phyloP scores from a whole-genome alignment of 2,113 vertebrate species.

The Barbus barbus region DNA sequence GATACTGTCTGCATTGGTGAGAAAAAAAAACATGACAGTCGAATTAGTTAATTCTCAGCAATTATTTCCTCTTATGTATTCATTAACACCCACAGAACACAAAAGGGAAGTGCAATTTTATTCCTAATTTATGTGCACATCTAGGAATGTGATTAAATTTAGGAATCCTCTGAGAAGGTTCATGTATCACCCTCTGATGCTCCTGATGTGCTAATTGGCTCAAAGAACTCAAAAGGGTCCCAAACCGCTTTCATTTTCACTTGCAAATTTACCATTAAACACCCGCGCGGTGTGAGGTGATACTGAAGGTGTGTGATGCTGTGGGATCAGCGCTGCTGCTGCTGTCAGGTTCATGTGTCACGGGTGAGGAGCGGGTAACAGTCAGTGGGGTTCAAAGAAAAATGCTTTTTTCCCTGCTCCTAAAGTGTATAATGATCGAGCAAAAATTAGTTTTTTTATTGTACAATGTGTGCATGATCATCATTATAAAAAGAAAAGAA shows the following conservation, averaged over 20 bases:
- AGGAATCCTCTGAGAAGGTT: constrained; percentile 11
- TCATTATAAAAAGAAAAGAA: no score
- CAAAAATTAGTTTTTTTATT: no score
- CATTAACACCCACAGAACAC: constrained; percentile 3
- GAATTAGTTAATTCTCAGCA: not conserved
- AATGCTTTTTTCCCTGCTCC: not conserved
- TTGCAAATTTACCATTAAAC: constrained; percentile 17
- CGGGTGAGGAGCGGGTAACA: not conserved
- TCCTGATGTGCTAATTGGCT: constrained; percentile 37
- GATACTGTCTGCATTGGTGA: not conserved
- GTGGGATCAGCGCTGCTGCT: no score
- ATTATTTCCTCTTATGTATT: constrained; percentile 21
- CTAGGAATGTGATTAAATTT: constrained; percentile 30
- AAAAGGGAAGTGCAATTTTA: not conserved
- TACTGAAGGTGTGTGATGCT: not conserved
- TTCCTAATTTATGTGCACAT: constrained; percentile 32
- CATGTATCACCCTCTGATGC: not conserved
- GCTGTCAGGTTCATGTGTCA: not conserved
- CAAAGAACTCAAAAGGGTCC: not conserved
- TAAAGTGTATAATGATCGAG: no score
- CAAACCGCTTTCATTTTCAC: constrained; percentile 29
- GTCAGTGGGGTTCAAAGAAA: not conserved
- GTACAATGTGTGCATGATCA: no score
- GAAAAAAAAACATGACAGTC: no score
- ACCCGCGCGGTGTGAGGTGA: not conserved